phyloP scores from a whole-genome alignment of 2,888 invertebrate species.

The Gari tellinella region DNA sequence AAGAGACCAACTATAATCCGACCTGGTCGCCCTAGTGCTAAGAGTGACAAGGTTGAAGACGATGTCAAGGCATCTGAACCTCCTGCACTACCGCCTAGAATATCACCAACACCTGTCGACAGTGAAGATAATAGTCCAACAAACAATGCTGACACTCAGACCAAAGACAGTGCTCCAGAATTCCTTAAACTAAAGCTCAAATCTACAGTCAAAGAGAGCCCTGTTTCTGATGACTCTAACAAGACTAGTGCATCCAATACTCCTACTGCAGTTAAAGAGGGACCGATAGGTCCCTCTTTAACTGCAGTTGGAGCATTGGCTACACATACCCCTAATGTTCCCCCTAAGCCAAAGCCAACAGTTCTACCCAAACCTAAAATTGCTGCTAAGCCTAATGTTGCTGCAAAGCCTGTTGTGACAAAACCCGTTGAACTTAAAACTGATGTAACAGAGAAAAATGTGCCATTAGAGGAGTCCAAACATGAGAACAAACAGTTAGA shows the following conservation, averaged over 20 bases:
- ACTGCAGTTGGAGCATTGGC: too few relatives aligned
- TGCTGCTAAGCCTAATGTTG: slow-evolving; percentile 37
- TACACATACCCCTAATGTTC: too few relatives aligned
- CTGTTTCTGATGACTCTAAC: background rate
- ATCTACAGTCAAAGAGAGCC: slow-evolving; percentile 34
- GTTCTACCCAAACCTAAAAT: slow-evolving; percentile 60
- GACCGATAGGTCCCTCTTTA: too few relatives aligned
- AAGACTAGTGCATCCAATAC: background rate
- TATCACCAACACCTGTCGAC: background rate
- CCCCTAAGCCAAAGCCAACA: slow-evolving; percentile 56
- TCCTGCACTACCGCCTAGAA: slow-evolving; percentile 4
- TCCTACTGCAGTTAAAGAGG: too few relatives aligned
- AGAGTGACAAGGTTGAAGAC: background rate
- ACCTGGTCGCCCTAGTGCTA: slow-evolving; percentile 35
- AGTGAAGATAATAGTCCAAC: too few relatives aligned
- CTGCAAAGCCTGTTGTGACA: slow-evolving; percentile 23
- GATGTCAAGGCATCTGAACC: background rate
- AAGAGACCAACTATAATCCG: slow-evolving; percentile 67
- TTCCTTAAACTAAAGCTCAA: slow-evolving; percentile 57
- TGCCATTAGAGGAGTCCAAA: too few relatives aligned
- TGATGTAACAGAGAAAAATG: background rate
- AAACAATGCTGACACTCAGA: too few relatives aligned
- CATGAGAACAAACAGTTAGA: too few relatives aligned
- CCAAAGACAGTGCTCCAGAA: slow-evolving; percentile 31
- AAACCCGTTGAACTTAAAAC: background rate